Evolutionary conservation across 2,113 vertebrate species (phyloP).

Genomic region (Anthoscopus minutus): DNA sequence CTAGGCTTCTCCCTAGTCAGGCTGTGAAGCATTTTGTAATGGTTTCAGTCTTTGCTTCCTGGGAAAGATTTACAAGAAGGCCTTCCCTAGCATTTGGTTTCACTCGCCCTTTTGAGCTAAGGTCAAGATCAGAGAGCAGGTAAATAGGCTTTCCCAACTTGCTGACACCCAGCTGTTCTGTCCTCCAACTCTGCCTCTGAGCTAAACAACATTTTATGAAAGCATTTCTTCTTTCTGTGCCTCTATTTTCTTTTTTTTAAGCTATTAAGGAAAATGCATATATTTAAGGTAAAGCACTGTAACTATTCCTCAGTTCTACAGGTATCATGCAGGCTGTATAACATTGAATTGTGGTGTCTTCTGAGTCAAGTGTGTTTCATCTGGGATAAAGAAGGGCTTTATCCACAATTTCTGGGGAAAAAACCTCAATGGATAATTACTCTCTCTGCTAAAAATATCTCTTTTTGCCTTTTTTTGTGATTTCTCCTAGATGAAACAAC

Average conservation of each 20-base stretch:
- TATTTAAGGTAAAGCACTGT: neutral
- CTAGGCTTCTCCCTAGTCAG: neutral
- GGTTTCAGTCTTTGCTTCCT: neutral
- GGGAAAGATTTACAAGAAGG: neutral
- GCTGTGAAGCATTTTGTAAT: neutral
- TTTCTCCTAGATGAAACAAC: neutral
- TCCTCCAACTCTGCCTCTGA: neutral
- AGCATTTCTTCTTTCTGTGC: neutral
- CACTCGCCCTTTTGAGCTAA: neutral
- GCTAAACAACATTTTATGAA: neutral
- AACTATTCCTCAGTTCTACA: neutral
- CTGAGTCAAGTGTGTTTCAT: neutral
- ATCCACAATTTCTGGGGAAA: neutral
- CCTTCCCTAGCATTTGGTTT: neutral
- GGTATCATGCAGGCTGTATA: fast-evolving
- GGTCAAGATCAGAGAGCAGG: neutral
- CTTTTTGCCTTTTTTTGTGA: fast-evolving
- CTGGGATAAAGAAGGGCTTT: neutral
- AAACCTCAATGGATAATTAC: neutral
- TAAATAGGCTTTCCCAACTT: neutral
- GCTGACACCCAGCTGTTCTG: neutral
- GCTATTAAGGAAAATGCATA: neutral
- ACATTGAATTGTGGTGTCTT: neutral
- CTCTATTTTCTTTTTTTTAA: neutral
- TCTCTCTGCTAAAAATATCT: neutral